Conservation (phyloP, 1,140 invertebrate genomes). For the Neoseiulus cucumeris region DNA sequence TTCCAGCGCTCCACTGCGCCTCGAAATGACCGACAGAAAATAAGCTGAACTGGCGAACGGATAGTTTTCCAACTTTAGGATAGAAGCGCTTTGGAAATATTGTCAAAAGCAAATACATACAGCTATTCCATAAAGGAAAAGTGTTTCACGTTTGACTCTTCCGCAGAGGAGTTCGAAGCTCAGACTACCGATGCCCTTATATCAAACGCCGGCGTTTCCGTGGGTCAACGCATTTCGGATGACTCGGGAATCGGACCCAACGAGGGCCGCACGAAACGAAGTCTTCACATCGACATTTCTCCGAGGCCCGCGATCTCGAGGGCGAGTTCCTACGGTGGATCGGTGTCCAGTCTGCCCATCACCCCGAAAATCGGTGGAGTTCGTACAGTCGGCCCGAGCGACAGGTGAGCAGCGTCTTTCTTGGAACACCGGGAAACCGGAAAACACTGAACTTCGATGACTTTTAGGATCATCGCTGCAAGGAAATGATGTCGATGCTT, state of each 20-base stretch:
- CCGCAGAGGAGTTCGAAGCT: not conserved
- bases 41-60: too few relatives aligned
- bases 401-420: conserved; percentile 13
- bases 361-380: conserved; percentile 17
- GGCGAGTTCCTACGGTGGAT: conserved; percentile 17
- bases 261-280: not conserved
- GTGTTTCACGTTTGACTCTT: too few relatives aligned
- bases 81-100: too few relatives aligned
- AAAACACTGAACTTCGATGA: not conserved
- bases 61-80: too few relatives aligned
- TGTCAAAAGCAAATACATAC: too few relatives aligned
- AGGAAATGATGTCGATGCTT: not conserved
- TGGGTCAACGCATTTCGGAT: not conserved
- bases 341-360: conserved; percentile 14
- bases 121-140: too few relatives aligned
- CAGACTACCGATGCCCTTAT: not conserved
- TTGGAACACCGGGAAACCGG: not conserved
- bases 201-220: not conserved
- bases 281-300: not conserved
- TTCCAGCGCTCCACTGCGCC: too few relatives aligned
- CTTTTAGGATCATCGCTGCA: not conserved
- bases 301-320: conserved; percentile 13
- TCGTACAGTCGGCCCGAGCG: conserved; percentile 12
- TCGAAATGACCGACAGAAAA: too few relatives aligned
- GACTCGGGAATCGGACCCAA: conserved; percentile 4